These are phyloP conservation scores for Myotis davidii DNA, from an alignment of 2,113 vertebrate genomes.

Conservation along the genomic window DNA sequence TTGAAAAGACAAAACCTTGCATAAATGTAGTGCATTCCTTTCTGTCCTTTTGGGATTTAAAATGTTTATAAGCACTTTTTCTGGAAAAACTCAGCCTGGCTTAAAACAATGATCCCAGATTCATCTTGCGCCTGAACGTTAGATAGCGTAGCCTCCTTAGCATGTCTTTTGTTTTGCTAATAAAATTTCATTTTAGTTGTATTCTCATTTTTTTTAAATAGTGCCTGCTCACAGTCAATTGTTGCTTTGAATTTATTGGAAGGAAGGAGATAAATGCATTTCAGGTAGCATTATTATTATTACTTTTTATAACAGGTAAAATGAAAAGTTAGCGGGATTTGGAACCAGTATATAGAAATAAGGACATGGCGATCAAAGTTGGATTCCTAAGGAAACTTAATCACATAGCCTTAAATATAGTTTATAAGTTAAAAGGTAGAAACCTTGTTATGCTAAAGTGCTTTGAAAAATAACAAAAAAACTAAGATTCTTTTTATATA, in stretches of 20 bases:
- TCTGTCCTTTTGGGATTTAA: constrained; percentile 49
- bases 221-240: not conserved
- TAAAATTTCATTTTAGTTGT: constrained; percentile 60
- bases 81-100: constrained; percentile 38
- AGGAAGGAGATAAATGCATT: constrained; percentile 34
- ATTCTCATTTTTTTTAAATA: constrained; percentile 57
- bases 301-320: constrained; percentile 42
- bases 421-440: constrained; percentile 59
- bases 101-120: constrained; percentile 56
- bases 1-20: constrained; percentile 47
- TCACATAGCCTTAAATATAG: constrained; percentile 30
- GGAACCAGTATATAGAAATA: not conserved
- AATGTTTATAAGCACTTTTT: constrained; percentile 53
- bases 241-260: constrained; percentile 63
- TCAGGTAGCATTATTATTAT: constrained; percentile 45
- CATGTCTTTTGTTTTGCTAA: constrained; percentile 66
- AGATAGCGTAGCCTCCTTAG: constrained; percentile 48
- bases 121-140: constrained; percentile 50
- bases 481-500: not conserved
- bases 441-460: not conserved
- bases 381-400: constrained; percentile 36
- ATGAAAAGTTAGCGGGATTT: constrained; percentile 38
- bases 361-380: not conserved
- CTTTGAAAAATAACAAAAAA: constrained; percentile 39
- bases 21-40: constrained; percentile 3